phyloP scores from a whole-genome alignment of 2,797 vertebrate species.

The Diplodus puntazzo region DNA sequence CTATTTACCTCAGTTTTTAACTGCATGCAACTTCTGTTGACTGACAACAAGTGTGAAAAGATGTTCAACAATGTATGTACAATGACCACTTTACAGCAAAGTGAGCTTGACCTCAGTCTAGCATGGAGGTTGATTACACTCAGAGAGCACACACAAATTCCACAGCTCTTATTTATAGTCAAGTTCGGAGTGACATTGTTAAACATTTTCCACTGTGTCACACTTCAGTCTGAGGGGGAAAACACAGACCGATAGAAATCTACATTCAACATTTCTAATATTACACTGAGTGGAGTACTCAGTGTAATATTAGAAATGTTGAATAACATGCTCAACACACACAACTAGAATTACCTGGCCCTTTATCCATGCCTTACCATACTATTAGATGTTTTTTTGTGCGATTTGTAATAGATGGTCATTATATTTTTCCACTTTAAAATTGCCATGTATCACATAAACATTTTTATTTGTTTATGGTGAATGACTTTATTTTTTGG shows the following conservation, averaged over 20 bases:
- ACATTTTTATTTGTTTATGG: not conserved
- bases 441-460: not conserved
- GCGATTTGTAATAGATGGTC: not conserved
- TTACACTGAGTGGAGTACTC: not conserved
- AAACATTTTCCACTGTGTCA: conserved; percentile 62
- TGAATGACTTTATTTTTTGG: conserved; percentile 7
- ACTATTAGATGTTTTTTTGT: conserved; percentile 1
- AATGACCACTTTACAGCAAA: not conserved
- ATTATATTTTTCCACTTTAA: not conserved
- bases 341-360: not conserved
- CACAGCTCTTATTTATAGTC: conserved; percentile 73
- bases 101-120: not conserved
- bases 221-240: not conserved
- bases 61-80: not conserved
- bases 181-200: conserved; percentile 57
- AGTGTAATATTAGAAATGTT: conserved; percentile 25
- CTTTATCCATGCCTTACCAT: conserved; percentile 7
- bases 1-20: not conserved
- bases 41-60: not conserved
- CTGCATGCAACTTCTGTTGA: not conserved
- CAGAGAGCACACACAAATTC: conserved; percentile 33
- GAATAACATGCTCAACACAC: not conserved
- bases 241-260: not conserved
- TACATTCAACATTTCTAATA: too few relatives aligned
- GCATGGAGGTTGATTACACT: conserved; percentile 24